Evolutionary conservation across 35 echinoderm and acorn worm genomes (phyloP).

Genomic region (Apostichopus parvimensis): DNA sequence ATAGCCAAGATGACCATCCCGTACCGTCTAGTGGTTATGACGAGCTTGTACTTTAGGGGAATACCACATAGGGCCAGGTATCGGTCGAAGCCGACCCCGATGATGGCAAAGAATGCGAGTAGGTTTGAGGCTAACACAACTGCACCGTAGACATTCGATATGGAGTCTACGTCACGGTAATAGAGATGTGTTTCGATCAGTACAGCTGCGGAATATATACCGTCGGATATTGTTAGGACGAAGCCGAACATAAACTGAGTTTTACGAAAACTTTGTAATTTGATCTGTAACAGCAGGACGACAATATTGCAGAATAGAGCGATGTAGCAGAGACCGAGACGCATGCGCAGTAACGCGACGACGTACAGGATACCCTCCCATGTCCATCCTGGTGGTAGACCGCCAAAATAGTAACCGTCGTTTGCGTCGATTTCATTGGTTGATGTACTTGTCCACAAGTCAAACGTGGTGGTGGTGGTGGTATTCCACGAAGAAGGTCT

Average conservation of each 20-base stretch:
- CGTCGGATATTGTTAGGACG: not conserved
- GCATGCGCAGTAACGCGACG: not conserved
- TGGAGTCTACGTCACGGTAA: not conserved
- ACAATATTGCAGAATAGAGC: not conserved
- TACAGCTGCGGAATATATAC: not conserved
- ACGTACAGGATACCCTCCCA: not conserved
- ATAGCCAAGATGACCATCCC: not conserved
- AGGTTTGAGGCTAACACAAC: not conserved
- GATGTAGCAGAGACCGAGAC: not conserved
- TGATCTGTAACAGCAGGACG: not conserved
- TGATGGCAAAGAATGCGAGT: not conserved
- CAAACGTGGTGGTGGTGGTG: not conserved
- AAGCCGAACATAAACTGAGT: constrained; percentile 5
- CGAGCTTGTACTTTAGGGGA: constrained; percentile 20
- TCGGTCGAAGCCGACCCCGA: not conserved
- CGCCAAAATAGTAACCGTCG: not conserved
- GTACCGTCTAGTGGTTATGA: not conserved
- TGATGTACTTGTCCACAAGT: not conserved
- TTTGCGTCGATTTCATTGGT: not conserved
- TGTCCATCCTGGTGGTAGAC: constrained; percentile 2
- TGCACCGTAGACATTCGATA: not conserved
- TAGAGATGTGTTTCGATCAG: not conserved
- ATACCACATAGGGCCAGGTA: constrained; percentile 6
- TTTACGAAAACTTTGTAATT: constrained; percentile 7
- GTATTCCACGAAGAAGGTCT: not conserved